Base-by-base conservation (phyloP, 2,797 vertebrate genomes). In the Bovichtus variegatus region DNA sequence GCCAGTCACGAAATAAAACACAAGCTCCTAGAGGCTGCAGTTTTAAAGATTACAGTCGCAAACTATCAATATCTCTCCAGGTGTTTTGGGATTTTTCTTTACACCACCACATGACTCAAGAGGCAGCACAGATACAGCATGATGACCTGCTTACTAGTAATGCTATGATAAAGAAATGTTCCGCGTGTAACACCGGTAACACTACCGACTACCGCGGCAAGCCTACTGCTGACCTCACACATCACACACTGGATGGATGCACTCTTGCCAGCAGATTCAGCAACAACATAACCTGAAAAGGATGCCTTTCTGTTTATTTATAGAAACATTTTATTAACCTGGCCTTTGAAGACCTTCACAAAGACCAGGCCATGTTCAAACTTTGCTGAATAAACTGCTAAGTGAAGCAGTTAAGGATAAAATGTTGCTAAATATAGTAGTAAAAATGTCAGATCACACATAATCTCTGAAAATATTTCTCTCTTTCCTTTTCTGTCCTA, bases 1-100 rank as follows among this genome's bases (percentile, higher is more conserved):
- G 38, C 40, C 73, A 62, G 51, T 10, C 76, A 50, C 23, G 31
- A 70, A 61, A 46, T 44, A 69, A 61, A 27, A 67, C 40, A 63
- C 43, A 57, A 18, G 57, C 34, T 71, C 57, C 54, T 12, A 3
- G 12, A 13, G 49, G 36, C 31, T 54, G 31, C 46, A 25, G 4
- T 51, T 78, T 55, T 6, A 5, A 57, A 36, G 60, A 67, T 64
- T 60, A 71, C 59, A 38, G 44, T 57, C 19, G 0, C 16, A 60
- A 67, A 23, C 50, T 25, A 47, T 55, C 60, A 31, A 46, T 27
- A 59, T 55, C 34, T 21, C 64, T 74, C 3, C 3, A 5, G 60
- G 31, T 58, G 2, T 50, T 43, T 15, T 8, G 11, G 11, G 25
- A 13, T 10, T 46, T 18, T 16, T 53, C 3, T 2, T 9, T n/a